Evolutionary conservation across 2,888 invertebrate species (phyloP).

Genomic region (Pteria penguin): DNA sequence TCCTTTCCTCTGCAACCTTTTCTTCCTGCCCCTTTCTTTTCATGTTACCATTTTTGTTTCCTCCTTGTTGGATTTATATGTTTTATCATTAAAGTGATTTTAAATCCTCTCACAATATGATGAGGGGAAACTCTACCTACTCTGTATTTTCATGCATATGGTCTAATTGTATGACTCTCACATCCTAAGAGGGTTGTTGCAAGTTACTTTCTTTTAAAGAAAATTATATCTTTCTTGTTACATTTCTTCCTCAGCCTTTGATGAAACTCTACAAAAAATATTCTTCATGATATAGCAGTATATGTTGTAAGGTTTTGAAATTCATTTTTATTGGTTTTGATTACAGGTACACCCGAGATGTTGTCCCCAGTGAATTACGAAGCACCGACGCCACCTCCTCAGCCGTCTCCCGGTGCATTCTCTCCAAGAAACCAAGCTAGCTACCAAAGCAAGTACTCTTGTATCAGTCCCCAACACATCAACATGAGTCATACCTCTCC

Average conservation of each 20-base stretch:
- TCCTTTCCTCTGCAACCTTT: neutral
- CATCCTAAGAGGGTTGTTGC: too few species aligned
- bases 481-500: slow-evolving; percentile 26
- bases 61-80: neutral
- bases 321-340: neutral
- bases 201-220: too few species aligned
- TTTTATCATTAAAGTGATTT: too few species aligned
- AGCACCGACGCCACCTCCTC: slow-evolving; percentile 75
- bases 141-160: too few species aligned
- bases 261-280: too few species aligned
- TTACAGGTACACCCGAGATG: slow-evolving; percentile 75
- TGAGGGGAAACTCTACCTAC: too few species aligned
- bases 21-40: neutral
- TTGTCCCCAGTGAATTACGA: slow-evolving; percentile 72
- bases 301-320: neutral
- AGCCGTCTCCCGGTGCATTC: slow-evolving; percentile 75
- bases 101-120: too few species aligned
- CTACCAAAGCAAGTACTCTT: slow-evolving; percentile 8
- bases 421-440: slow-evolving; percentile 39
- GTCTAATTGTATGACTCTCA: too few species aligned
- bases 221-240: too few species aligned
- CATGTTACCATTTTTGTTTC: neutral
- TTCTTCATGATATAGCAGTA: too few species aligned
- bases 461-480: slow-evolving; percentile 21
- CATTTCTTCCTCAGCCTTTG: too few species aligned